Evolutionary conservation across 2,888 invertebrate genomes (phyloP), one percentile per base, ranked within the genome.

Genomic region (Leptopilina drosophilae): DNA sequence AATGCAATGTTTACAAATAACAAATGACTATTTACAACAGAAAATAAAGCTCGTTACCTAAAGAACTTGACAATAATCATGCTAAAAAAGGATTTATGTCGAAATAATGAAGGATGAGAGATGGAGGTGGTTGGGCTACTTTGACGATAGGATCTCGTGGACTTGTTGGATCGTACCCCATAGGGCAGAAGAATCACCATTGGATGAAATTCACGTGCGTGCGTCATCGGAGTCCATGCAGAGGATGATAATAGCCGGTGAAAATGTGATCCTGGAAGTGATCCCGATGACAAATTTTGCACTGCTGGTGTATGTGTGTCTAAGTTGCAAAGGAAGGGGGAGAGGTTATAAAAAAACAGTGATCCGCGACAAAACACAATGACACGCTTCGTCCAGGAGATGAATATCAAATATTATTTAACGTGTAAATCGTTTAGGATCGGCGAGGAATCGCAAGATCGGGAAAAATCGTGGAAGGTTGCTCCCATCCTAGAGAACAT

Each of bases 401-500:
- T 64, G 64, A 76, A 64, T 62, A 15, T 64, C 14, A 26, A 20
- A 49, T 33, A 40, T 33, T 12, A 26, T 64, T 64, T 64, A 26
- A 64, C 42, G 49, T 12, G 62, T 56, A 46, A 73, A 69, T 20
- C 46, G 26, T 49, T 14, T n/a, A 46, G 75, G 49, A 46, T 59
- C 9, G 64, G 73, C 75, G 59, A 15, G 40, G 40, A 79, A 78
- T 79, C 66, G 67, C 67, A 49, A 78, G 53, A 75, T 49, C 69
- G 81, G 83, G 76, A 77, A 82, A 84, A 84, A 84, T 84, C 83
- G 81, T 81, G 82, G 82, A 85, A 86, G 86, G 85, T 85, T 84
- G 84, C 83, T 84, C 84, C 84, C 84, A 84, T 86, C 84, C 82
- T 82, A 80, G 78, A 85, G 85, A 83, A 84, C 86, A 88, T 89